A percentile compares a stretch with the other conserved stretches of the same genome.
Conservation (phyloP, 2,797 vertebrate species). For the Heliangelus exortis region DNA sequence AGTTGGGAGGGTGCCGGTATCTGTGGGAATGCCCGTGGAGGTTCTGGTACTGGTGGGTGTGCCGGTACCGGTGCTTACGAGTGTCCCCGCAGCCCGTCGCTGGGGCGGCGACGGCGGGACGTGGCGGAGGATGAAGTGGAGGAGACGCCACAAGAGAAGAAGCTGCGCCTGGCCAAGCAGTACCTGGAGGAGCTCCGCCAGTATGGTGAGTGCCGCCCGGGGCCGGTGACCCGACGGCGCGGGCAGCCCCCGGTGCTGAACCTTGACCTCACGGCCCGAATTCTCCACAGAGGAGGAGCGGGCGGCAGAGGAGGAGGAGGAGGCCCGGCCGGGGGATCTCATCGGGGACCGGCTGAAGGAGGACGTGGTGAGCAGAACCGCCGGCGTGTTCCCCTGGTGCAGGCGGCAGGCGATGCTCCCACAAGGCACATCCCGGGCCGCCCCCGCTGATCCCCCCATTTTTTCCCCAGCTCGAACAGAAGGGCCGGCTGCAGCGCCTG, state of each 20-base stretch:
- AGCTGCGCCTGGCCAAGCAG: slow-evolving; percentile 52
- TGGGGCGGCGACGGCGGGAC: background rate
- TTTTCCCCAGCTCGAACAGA: slow-evolving; percentile 88
- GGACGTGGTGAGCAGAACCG: slow-evolving; percentile 85
- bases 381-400: background rate
- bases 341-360: slow-evolving; percentile 91
- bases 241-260: background rate
- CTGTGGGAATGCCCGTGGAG: too few species aligned
- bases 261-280: background rate
- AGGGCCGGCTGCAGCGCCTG: slow-evolving; percentile 89
- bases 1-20: too few species aligned
- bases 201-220: background rate
- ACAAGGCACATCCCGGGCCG: background rate
- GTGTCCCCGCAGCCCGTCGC: background rate
- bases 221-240: background rate
- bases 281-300: slow-evolving; percentile 86
- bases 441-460: background rate
- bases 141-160: slow-evolving; percentile 60
- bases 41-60: background rate
- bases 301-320: slow-evolving; percentile 86
- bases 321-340: slow-evolving; percentile 81
- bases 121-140: slow-evolving; percentile 42
- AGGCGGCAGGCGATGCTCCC: background rate
- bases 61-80: background rate
- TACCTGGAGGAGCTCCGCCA: slow-evolving; percentile 52